A percentile compares a stretch with the other conserved stretches of the same genome.
Conservation (phyloP, 1,140 invertebrate genomes). For the Drosophila nasuta region DNA sequence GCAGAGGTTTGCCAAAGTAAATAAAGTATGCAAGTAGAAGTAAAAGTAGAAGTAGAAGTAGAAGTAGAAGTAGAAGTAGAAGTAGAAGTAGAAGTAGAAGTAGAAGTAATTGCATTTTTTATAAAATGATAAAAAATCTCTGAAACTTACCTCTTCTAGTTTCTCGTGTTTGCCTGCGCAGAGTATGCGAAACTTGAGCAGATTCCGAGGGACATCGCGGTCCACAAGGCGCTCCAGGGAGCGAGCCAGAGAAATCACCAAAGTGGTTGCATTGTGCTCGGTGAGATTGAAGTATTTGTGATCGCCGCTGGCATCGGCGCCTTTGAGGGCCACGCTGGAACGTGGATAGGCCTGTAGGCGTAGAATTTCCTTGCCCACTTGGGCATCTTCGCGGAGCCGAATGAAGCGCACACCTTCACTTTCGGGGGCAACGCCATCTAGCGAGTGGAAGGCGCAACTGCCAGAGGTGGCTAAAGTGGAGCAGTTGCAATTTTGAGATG, state of each 20-base stretch:
- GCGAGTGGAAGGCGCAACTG: conserved; percentile 77
- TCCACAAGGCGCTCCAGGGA: conserved; percentile 92
- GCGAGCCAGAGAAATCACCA: conserved; percentile 90
- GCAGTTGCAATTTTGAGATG: conserved; percentile 30
- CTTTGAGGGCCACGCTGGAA: conserved; percentile 64
- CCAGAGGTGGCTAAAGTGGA: conserved; percentile 58
- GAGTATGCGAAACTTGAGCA: conserved; percentile 91
- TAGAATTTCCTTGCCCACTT: conserved; percentile 79
- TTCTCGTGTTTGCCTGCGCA: conserved; percentile 85
- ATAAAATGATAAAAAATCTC: too few relatives aligned
- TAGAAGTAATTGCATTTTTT: too few relatives aligned
- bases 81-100: too few relatives aligned
- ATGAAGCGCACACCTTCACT: conserved; percentile 84
- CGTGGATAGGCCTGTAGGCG: conserved; percentile 79
- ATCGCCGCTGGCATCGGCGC: conserved; percentile 73
- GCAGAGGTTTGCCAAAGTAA: background rate
- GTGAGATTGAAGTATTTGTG: conserved; percentile 80
- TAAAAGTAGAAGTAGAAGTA: too few relatives aligned
- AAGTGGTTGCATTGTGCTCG: conserved; percentile 88
- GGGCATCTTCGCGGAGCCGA: conserved; percentile 78
- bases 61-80: too few relatives aligned
- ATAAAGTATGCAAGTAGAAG: too few relatives aligned
- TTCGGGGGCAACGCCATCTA: conserved; percentile 74
- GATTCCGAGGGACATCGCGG: conserved; percentile 91
- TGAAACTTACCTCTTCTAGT: conserved; percentile 84